Evolutionary conservation across 1,140 invertebrate genomes (phyloP).

Genomic region (Ceratina japonica): DNA sequence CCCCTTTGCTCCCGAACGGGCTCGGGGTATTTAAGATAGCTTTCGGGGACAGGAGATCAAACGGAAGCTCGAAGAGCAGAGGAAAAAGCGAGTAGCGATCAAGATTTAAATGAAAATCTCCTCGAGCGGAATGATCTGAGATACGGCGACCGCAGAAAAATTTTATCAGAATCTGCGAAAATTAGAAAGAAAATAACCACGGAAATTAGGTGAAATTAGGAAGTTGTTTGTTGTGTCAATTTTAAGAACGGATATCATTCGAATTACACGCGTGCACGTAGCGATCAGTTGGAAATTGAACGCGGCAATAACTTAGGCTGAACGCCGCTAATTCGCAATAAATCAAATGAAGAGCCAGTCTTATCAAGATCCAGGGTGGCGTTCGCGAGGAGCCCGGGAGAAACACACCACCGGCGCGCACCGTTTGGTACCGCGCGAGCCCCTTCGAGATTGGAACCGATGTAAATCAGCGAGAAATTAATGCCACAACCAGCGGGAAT

Average conservation of each 20-base stretch:
- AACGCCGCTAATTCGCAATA: slow-evolving; percentile 16
- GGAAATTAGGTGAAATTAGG: no score
- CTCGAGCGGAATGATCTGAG: background rate
- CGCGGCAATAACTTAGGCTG: slow-evolving; percentile 9
- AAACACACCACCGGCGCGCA: no score
- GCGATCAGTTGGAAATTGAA: slow-evolving; percentile 30
- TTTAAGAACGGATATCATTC: no score
- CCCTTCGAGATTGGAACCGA: background rate
- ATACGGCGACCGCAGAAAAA: no score
- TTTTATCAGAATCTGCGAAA: no score
- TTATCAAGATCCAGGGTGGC: slow-evolving; percentile 4
- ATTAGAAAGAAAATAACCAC: no score
- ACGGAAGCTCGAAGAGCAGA: background rate
- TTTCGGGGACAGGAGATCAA: background rate
- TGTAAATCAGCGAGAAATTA: slow-evolving; percentile 15
- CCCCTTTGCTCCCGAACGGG: background rate
- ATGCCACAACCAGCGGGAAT: background rate
- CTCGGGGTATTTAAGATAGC: background rate
- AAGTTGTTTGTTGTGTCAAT: no score
- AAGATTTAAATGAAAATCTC: background rate
- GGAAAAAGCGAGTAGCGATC: background rate
- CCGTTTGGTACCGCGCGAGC: background rate
- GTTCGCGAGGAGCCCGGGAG: background rate
- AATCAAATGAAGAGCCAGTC: slow-evolving; percentile 5
- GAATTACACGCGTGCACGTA: background rate